Percentiles rank a stretch among this genome's conserved stretches.
Evolutionary conservation across 2,888 invertebrate genomes (phyloP).

Genomic region (Pterostichus madidus): DNA sequence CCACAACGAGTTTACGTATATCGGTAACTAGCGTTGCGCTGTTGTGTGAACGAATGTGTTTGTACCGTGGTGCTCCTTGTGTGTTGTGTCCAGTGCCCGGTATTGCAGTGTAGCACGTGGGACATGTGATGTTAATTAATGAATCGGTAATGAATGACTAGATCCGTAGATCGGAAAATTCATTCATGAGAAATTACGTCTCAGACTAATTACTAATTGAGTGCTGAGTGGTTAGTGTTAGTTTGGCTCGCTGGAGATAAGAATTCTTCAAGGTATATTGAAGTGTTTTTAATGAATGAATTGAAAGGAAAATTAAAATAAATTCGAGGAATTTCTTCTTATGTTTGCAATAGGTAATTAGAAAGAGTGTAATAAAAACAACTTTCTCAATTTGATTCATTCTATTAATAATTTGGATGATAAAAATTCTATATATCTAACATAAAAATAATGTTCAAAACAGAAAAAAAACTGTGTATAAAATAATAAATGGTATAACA

Average conservation of each 20-base stretch:
- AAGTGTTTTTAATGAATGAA: neutral
- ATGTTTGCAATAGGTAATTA: neutral
- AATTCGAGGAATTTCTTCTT: neutral
- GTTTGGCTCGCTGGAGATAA: neutral
- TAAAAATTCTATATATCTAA: too few species aligned
- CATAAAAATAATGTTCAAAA: too few species aligned
- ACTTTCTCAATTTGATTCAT: neutral
- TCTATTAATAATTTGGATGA: too few species aligned
- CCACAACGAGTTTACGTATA: too few species aligned
- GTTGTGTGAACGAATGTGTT: constrained; percentile 11
- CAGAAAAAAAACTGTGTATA: too few species aligned
- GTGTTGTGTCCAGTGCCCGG: neutral
- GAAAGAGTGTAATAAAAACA: neutral
- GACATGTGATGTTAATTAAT: constrained; percentile 17
- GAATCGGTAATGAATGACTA: constrained; percentile 13
- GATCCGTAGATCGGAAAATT: constrained; percentile 7
- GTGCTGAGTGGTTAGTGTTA: constrained; percentile 2
- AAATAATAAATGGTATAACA: too few species aligned
- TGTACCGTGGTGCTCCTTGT: neutral
- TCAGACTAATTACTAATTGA: constrained; percentile 1
- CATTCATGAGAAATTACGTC: constrained; percentile 8
- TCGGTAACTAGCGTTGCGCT: too few species aligned
- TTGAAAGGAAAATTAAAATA: neutral
- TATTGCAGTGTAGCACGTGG: neutral
- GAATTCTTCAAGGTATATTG: neutral